Evolutionary conservation across 2,888 invertebrate species (phyloP), one percentile per base, ranked within the genome.

Genomic region (Chymomyza amoena): DNA sequence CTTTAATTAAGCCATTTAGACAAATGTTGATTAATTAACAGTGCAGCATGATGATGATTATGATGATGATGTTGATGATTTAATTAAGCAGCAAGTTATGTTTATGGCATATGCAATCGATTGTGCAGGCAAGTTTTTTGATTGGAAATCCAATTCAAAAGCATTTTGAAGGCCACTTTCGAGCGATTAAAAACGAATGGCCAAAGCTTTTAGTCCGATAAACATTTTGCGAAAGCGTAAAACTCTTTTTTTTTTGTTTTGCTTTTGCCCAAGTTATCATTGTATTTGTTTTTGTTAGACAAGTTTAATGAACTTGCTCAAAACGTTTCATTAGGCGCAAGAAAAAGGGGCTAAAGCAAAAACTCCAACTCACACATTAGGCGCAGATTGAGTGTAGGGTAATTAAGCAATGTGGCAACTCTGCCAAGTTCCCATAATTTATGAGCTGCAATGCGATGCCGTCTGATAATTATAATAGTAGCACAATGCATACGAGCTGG

Each of bases 321-420:
- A 45, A 78, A 72, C 77, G 77, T 73, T 73, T 72, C 87, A 83
- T 87, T 87, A 83, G 78, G 69, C 71, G 76, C 69, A 61, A 60
- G 15, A 50, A 25, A 15, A 18, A 51, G 67, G 39, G 61, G 36
- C 20, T 18, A 32, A 32, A 25, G 25, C 6, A 13, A 1, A 64
- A 64, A 63, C 32, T 32, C 32, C 6, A 68, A 50, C 39, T 68
- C 68, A 32, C 64, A 75, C 75, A 73, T 68, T 71, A 61, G 18
- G 20, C n/a, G 70, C 73, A 74, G 82, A 80, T 54, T 54, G 18
- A 45, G 10, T 57, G 25, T 57, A 76, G 76, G 76, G 80, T 84
- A 87, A 84, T 84, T 84, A 84, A 84, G 87, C 77, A 69, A 78
- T 84, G 83, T 84, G 84, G 87, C 84, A 84, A 83, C 84, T 39